phyloP scores from a whole-genome alignment of 2,888 invertebrate genomes.

The Sycophila texana region DNA sequence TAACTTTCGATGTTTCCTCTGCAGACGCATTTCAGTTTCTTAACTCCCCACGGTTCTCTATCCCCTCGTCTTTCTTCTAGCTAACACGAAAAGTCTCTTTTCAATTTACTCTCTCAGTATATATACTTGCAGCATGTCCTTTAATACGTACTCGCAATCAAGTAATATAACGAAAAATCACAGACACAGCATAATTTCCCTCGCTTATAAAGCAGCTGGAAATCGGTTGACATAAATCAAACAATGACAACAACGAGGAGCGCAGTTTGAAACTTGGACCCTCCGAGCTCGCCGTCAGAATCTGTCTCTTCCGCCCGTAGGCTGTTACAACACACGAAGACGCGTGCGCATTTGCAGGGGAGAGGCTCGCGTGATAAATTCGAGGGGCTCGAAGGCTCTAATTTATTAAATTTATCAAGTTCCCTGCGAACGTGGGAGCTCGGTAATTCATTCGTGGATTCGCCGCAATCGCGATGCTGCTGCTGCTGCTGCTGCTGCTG shows the following conservation, averaged over 20 bases:
- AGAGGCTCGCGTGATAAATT: constrained; percentile 66
- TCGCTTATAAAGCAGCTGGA: not conserved
- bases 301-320: not conserved
- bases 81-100: constrained; percentile 34
- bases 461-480: constrained; percentile 43
- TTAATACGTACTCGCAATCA: not conserved
- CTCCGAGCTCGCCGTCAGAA: constrained; percentile 7
- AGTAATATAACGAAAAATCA: not conserved
- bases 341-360: not conserved
- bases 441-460: constrained; percentile 52
- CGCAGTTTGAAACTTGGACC: constrained; percentile 17
- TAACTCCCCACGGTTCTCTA: not conserved
- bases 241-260: constrained; percentile 14
- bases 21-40: not conserved
- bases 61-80: constrained; percentile 1
- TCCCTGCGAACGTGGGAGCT: constrained; percentile 20
- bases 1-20: constrained; percentile 25
- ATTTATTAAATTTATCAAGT: constrained; percentile 70
- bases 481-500: no score
- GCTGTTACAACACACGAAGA: constrained; percentile 18
- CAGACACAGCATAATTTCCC: not conserved
- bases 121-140: not conserved
- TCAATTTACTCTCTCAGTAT: constrained; percentile 18
- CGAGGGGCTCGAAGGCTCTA: constrained; percentile 65
- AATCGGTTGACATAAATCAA: not conserved